Evolutionary conservation across 1,140 invertebrate species (phyloP).

Genomic region (Chionoecetes opilio): DNA sequence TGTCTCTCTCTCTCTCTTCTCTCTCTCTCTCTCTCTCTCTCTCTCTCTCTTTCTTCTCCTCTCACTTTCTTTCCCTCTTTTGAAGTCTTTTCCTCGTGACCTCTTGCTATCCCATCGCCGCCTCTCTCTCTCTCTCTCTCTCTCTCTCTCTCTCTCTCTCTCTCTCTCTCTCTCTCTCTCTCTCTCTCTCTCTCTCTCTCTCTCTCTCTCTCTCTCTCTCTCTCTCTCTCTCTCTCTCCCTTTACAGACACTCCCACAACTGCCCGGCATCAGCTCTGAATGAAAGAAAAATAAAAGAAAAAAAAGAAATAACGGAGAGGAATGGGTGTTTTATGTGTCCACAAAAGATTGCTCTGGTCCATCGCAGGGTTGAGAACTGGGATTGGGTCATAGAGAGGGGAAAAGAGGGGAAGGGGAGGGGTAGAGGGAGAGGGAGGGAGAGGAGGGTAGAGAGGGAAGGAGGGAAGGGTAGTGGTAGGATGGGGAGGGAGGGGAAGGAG

Average conservation of each 20-base stretch:
- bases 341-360: not conserved
- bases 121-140: not conserved
- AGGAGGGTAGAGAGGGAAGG: not conserved
- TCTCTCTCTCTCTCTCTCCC: no score
- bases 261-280: no score
- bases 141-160: not conserved
- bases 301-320: no score
- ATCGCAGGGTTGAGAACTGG: no score
- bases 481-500: not conserved
- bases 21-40: not conserved
- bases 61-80: not conserved
- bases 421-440: not conserved
- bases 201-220: no score
- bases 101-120: not conserved
- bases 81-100: not conserved
- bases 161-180: not conserved
- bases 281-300: no score
- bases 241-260: no score
- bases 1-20: not conserved
- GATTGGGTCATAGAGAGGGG: no score
- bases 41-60: not conserved
- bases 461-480: not conserved
- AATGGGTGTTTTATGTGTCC: not conserved
- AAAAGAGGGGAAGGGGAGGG: no score
- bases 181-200: no score